These are phyloP conservation scores for Pipistrellus pygmaeus DNA, from an alignment of 2,797 vertebrate species.

Conservation along the genomic window DNA sequence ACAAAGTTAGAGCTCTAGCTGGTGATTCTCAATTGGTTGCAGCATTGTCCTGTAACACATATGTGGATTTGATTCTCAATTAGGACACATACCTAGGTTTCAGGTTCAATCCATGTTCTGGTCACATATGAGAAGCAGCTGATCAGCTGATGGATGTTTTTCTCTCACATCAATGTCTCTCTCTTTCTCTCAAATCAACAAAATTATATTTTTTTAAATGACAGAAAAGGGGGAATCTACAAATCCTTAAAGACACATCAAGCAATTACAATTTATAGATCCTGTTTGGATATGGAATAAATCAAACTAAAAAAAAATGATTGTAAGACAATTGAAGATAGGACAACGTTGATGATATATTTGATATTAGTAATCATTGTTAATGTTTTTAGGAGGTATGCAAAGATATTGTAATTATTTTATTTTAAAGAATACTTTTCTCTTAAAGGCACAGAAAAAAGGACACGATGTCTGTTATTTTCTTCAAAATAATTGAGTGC, in stretches of 20 bases:
- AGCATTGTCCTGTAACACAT: neutral
- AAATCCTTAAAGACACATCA: neutral
- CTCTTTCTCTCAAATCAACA: neutral
- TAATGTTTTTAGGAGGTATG: neutral
- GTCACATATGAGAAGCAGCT: neutral
- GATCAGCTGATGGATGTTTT: too few relatives aligned
- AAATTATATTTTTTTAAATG: too few relatives aligned
- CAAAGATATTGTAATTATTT: neutral
- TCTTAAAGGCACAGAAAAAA: conserved; percentile 6
- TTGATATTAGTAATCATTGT: neutral
- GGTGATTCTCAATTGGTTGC: neutral
- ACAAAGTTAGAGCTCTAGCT: neutral
- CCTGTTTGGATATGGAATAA: neutral
- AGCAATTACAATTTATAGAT: neutral
- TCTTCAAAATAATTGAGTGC: neutral
- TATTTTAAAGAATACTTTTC: neutral
- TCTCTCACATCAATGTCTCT: too few relatives aligned
- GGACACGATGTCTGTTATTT: neutral
- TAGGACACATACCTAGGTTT: neutral
- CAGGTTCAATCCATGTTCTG: neutral
- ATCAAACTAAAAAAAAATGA: neutral
- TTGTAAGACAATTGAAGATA: neutral
- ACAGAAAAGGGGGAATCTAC: neutral
- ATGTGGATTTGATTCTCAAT: neutral
- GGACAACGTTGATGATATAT: neutral